Base-by-base conservation (phyloP, 2,797 vertebrate species). In the Pseudochirops corinnae region DNA sequence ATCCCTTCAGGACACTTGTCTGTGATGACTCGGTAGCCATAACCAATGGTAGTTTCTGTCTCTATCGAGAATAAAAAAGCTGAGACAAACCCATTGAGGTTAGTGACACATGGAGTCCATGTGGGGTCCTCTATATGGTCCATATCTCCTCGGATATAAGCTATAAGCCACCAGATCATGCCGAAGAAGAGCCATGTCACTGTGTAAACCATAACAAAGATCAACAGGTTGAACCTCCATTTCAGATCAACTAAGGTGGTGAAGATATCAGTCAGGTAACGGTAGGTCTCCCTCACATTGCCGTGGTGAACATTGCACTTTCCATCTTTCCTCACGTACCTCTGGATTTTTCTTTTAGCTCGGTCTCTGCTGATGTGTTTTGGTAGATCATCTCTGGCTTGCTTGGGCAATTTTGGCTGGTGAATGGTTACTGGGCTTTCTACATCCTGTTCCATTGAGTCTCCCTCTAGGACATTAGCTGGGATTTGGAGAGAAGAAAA, bases 21-120 rank as follows among this genome's bases (percentile, higher is more conserved):
- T 21, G 99, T 99, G 99, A 99, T 99, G 97, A 99, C 99, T 95
- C 99, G 99, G 98, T 99, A 99, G 96, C 99, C 99, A 33, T 99
- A 99, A 60, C 99, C 99, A 6, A 99, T 99, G 97, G 99, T 99
- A 95, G 99, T 99, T 98, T 99, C 99, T 3, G 99, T 99, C 98
- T 99, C 99, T 94, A 99, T 99, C 92, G 99, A 99, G 99, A 99
- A 99, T 98, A 99, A 99, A 98, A 99, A 99, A 28, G 99, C 99
- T 7, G 99, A 99, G 93, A 99, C 99, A 91, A 99, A 99, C 90
- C 99, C 99, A 1, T 99, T 99, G 96, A 99, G 99, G 98, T 99
- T 99, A 98, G 99, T 99, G 98, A 99, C 99, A 53, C 99, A 99
- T 0, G 99, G 99, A 97, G 99, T 99, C 99, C 99, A 99, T 0